These are phyloP conservation scores for Ophonus ardosiacus DNA, from an alignment of 2,888 invertebrate genomes.

Conservation along the genomic window DNA sequence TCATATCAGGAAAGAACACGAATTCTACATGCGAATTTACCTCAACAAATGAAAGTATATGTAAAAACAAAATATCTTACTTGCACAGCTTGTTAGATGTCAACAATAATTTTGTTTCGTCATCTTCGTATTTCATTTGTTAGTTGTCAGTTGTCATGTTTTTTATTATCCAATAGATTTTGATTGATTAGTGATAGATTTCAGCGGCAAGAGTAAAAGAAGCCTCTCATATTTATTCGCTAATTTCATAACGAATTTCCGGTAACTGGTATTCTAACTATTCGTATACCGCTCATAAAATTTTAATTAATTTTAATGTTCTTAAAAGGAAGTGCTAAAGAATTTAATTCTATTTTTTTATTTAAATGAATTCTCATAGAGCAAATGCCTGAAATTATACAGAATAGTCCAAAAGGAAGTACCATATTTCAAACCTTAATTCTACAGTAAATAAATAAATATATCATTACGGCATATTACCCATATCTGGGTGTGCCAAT, in stretches of 20 bases:
- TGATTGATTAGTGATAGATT: conserved; percentile 35
- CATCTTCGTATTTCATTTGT: conserved; percentile 19
- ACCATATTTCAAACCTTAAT: too few species aligned
- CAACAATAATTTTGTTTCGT: conserved; percentile 30
- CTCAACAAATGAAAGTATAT: conserved; percentile 3
- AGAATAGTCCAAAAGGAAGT: too few species aligned
- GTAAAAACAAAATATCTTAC: conserved; percentile 13
- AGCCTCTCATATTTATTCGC: not conserved
- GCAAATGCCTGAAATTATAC: too few species aligned
- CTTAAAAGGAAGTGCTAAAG: not conserved
- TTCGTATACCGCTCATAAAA: not conserved
- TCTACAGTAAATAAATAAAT: too few species aligned
- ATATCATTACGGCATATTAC: too few species aligned
- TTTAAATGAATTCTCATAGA: too few species aligned
- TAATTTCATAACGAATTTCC: conserved; percentile 6
- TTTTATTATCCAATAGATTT: conserved; percentile 4
- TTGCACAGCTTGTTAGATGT: conserved; percentile 16
- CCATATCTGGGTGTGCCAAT: too few species aligned
- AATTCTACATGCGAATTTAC: not conserved
- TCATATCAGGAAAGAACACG: conserved; percentile 4
- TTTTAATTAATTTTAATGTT: not conserved
- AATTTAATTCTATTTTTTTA: too few species aligned
- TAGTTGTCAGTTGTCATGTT: conserved; percentile 31
- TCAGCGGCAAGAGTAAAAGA: conserved; percentile 13
- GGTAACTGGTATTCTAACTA: not conserved